Percentiles rank a stretch among this genome's conserved stretches.
These are phyloP conservation scores for Chaetodon trifascialis DNA, from an alignment of 2,113 vertebrate genomes.

Conservation along the genomic window DNA sequence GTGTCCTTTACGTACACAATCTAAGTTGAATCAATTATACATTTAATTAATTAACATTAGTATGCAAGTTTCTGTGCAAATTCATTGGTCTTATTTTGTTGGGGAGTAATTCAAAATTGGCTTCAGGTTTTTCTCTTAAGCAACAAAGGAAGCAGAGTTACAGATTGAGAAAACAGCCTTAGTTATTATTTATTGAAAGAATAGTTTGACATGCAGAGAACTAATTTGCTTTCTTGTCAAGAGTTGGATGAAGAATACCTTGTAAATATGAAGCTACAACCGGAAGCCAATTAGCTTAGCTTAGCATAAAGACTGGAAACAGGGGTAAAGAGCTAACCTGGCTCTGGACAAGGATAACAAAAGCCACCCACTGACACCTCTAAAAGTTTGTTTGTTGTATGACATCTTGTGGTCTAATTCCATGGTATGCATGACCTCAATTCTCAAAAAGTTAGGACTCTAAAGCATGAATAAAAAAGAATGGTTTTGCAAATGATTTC, in stretches of 20 bases:
- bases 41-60: constrained; percentile 8
- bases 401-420: no score
- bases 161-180: background rate
- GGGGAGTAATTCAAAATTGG: background rate
- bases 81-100: constrained; percentile 2
- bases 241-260: no score
- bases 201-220: background rate
- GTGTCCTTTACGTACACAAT: no score
- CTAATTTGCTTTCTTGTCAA: background rate
- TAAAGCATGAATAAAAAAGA: no score
- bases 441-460: no score
- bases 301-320: background rate
- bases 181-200: background rate
- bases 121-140: background rate
- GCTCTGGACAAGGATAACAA: background rate
- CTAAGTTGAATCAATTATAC: background rate
- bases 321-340: background rate
- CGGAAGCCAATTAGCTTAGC: background rate
- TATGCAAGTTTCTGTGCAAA: background rate
- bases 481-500: no score
- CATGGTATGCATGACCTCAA: no score
- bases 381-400: no score
- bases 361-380: no score
- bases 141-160: background rate
- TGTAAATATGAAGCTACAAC: background rate